Evolutionary conservation across 2,888 invertebrate species (phyloP).

Genomic region (Margaritifera margaritifera): DNA sequence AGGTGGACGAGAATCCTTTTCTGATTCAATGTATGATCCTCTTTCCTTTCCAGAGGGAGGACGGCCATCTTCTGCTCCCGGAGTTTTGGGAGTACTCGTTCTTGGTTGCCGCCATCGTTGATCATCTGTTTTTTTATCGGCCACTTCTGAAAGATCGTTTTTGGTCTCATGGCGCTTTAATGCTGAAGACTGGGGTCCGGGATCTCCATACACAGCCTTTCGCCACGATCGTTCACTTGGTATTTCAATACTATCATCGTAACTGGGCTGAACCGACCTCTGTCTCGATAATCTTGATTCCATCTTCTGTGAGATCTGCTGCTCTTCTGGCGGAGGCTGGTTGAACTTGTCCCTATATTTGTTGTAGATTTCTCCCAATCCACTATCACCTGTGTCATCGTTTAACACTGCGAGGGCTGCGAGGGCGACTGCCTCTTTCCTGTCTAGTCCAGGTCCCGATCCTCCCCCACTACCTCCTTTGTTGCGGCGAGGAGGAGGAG

Average conservation of each 20-base stretch:
- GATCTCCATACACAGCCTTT: conserved; percentile 61
- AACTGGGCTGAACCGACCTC: conserved; percentile 23
- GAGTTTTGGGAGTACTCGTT: conserved; percentile 59
- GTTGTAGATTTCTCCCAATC: conserved; percentile 48
- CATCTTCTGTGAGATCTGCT: conserved; percentile 14
- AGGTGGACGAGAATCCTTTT: conserved; percentile 26
- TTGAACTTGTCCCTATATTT: conserved; percentile 57
- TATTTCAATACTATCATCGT: conserved; percentile 50
- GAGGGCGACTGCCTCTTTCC: conserved; percentile 42
- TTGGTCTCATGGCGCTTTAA: conserved; percentile 38
- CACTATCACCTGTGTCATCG: conserved; percentile 26
- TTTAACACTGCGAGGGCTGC: conserved; percentile 41
- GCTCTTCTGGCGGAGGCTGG: conserved; percentile 22
- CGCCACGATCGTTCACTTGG: conserved; percentile 61
- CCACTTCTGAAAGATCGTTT: conserved; percentile 36
- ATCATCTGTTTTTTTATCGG: conserved; percentile 29
- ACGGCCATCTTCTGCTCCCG: conserved; percentile 27
- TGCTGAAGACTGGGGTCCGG: conserved; percentile 26
- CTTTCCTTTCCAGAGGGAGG: conserved; percentile 35
- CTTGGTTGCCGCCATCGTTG: conserved; percentile 43
- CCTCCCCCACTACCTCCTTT: conserved; percentile 31
- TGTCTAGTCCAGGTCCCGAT: conserved; percentile 29
- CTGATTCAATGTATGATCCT: conserved; percentile 10
- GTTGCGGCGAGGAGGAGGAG: conserved; percentile 38
- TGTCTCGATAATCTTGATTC: conserved; percentile 23